Evolutionary conservation across 1,140 invertebrate genomes (phyloP).

Genomic region (Drosophila sucinea): DNA sequence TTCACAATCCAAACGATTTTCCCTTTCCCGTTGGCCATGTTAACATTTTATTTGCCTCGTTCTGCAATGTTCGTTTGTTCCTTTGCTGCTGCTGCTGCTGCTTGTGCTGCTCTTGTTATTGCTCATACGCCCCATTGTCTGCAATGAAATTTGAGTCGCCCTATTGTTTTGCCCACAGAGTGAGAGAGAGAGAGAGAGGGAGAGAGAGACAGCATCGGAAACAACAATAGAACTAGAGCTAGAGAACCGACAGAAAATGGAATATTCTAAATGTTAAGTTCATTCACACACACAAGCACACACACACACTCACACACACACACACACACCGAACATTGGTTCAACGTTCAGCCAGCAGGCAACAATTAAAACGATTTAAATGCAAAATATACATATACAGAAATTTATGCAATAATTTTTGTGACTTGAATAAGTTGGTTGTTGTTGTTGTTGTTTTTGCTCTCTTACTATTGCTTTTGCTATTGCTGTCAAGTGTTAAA

Average conservation of each 20-base stretch:
- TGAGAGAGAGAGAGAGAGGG: too few species aligned
- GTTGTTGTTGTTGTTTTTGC: conserved; percentile 12
- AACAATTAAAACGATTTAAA: conserved; percentile 77
- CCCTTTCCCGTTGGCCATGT: conserved; percentile 47
- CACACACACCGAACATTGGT: conserved; percentile 1
- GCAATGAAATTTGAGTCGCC: conserved; percentile 37
- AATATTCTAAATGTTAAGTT: conserved; percentile 62
- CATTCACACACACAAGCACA: conserved; percentile 54
- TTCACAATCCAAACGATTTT: conserved; percentile 51
- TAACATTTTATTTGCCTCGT: conserved; percentile 76
- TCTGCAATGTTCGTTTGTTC: conserved; percentile 28
- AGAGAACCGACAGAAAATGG: conserved; percentile 18
- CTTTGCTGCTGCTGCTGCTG: conserved; percentile 24
- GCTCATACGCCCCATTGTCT: conserved; percentile 73
- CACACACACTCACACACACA: conserved; percentile 18
- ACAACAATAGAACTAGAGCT: conserved; percentile 13
- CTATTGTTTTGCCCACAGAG: conserved; percentile 47
- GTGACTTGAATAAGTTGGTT: conserved; percentile 22
- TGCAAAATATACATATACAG: conserved; percentile 67
- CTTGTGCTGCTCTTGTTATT: conserved; percentile 5
- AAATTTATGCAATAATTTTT: conserved; percentile 12
- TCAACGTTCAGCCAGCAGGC: conserved; percentile 15
- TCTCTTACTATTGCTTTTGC: not conserved
- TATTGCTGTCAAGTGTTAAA: conserved; percentile 24
- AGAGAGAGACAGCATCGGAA: conserved; percentile 16